Base-by-base conservation (phyloP, 2,888 invertebrate species). In the Phaonia tiefii region DNA sequence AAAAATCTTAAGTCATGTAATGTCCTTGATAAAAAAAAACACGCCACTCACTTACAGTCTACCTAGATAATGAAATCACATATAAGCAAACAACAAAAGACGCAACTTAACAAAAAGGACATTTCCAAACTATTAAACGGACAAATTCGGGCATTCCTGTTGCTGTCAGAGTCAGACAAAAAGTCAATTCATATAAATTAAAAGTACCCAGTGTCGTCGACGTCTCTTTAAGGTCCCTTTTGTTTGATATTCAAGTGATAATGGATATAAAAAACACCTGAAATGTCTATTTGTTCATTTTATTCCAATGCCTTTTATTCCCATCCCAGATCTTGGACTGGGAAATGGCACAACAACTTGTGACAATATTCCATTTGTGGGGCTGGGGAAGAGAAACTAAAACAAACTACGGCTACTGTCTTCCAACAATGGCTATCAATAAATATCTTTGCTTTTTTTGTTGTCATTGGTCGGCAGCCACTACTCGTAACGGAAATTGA, bases 131-230 rank as follows among this genome's bases (percentile, higher is more conserved):
- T 65, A 66, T 31, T 67, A 77, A 83, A 49, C 79, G 83, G 85
- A 86, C 88, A 86, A 88, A 88, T 86, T 86, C 83, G 83, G 80
- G 65, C 82, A 72, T 85, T 85, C 86, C 85, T 85, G 84, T 83
- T 86, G 86, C 83, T 87, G 88, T 88, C 89, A 87, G 83, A 84
- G 85, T 84, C 88, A 88, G 85, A 80, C 87, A 78, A 78, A 78
- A 81, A 77, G 77, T 78, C 80, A 86, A 86, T 86, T 86, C 86
- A 85, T 86, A 89, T 87, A 89, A 89, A 88, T 88, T 88, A 84
- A 73, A 79, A 75, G 67, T 56, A 66, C 49, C 42, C 75, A 77
- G 77, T 81, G 75, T 78, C 60, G 3, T 20, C 60, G n/a, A n/a
- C n/a, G 25, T 69, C 66, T 63, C 66, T 67, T 77, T 67, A 73